Evolutionary conservation across 30 jellyfish, hydroid and myxozoan genomes (phyloP).

Genomic region (Pelagia noctiluca): DNA sequence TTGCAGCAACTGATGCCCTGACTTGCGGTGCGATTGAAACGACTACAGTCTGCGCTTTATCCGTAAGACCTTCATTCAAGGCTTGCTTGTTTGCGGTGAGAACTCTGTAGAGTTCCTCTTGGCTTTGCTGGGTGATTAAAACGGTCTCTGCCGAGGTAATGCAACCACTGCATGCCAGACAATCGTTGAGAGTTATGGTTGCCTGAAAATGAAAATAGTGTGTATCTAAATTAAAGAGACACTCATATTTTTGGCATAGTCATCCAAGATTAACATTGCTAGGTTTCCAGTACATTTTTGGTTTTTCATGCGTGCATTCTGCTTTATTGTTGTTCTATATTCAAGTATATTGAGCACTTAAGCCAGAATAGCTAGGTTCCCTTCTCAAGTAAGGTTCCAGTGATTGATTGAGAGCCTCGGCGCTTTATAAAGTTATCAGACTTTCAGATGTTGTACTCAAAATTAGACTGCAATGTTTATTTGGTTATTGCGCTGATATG

Average conservation of each 20-base stretch:
- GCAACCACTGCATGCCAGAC: slow-evolving; percentile 99
- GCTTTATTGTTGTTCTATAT: too few species aligned
- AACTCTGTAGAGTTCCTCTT: slow-evolving; percentile 75
- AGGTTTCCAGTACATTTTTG: too few species aligned
- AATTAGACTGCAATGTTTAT: too few species aligned
- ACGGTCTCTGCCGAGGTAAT: slow-evolving; percentile 99
- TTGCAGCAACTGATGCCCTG: slow-evolving; percentile 93
- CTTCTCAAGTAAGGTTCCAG: too few species aligned
- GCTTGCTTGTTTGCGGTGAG: slow-evolving; percentile 49
- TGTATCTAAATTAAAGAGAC: not conserved
- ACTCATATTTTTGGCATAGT: too few species aligned
- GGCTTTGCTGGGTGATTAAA: slow-evolving; percentile 94
- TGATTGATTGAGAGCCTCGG: too few species aligned
- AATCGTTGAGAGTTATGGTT: slow-evolving; percentile 90
- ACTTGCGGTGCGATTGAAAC: slow-evolving; percentile 97
- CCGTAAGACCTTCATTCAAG: slow-evolving; percentile 34
- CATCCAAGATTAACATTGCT: too few species aligned
- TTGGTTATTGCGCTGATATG: too few species aligned
- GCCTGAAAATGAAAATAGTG: slow-evolving; percentile 34
- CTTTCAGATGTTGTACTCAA: too few species aligned
- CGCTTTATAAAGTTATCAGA: too few species aligned
- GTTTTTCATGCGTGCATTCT: too few species aligned
- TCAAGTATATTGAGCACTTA: not conserved
- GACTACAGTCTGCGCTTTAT: slow-evolving; percentile 52
- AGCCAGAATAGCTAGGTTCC: not conserved